These are phyloP conservation scores for Ceyx erithaca DNA, from an alignment of 2,797 vertebrate species.

Conservation along the genomic window DNA sequence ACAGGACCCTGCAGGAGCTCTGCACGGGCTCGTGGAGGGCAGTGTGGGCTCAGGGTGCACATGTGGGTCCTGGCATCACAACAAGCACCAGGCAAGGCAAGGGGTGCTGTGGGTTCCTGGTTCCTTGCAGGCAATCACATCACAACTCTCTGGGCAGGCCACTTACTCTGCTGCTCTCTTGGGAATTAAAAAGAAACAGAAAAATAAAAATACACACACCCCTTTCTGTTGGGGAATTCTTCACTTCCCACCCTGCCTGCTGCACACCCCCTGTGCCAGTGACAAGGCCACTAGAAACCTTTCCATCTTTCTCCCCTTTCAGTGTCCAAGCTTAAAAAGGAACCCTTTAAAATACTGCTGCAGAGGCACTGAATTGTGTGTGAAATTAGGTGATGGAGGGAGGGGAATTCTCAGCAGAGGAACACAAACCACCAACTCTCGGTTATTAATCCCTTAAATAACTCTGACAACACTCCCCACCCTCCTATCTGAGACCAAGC, in stretches of 20 bases:
- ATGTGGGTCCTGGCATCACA: accelerated
- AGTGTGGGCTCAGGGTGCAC: accelerated
- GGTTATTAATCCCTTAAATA: neutral
- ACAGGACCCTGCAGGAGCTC: neutral
- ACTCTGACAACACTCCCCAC: neutral
- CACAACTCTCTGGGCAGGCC: neutral
- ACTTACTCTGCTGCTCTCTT: neutral
- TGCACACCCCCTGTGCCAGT: accelerated
- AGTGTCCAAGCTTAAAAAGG: neutral
- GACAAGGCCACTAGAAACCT: accelerated
- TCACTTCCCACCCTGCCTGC: neutral
- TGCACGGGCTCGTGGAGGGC: neutral
- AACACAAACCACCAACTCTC: neutral
- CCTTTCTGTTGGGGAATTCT: neutral
- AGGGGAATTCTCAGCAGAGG: slow-evolving; percentile 12
- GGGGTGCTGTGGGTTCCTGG: neutral
- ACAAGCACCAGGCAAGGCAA: neutral
- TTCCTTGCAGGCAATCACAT: neutral
- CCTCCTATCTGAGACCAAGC: neutral
- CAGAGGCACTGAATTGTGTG: accelerated
- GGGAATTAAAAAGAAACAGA: neutral
- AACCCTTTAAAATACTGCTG: neutral
- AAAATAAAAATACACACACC: accelerated
- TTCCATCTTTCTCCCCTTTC: neutral
- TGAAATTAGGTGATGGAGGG: neutral